A percentile compares a stretch with the other conserved stretches of the same genome.
phyloP scores from a whole-genome alignment of 2,113 vertebrate genomes.

The Trichomycterus rosablanca region DNA sequence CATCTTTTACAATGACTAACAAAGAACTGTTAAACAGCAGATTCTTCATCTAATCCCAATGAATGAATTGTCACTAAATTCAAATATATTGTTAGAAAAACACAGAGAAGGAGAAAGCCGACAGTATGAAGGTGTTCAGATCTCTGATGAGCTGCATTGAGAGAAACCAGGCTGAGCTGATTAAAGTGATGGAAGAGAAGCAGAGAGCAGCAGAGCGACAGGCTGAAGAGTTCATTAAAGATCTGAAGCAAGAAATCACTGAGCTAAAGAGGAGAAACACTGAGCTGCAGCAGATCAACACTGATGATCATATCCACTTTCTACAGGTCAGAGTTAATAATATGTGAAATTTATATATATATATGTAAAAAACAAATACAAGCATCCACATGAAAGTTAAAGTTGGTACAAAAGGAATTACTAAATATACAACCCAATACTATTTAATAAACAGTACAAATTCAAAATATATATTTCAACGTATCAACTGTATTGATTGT shows the following conservation, averaged over 20 bases:
- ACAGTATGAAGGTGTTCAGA: neutral
- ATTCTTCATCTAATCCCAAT: no score
- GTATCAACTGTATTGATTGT: no score
- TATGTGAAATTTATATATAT: no score
- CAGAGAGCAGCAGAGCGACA: neutral
- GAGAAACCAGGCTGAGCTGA: neutral
- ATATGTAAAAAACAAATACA: no score
- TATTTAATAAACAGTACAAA: no score
- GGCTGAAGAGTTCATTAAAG: slow-evolving; percentile 1
- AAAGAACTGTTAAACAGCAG: no score
- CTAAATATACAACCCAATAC: no score
- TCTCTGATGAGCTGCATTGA: neutral
- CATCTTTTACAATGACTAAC: neutral
- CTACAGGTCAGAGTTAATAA: slow-evolving; percentile 10
- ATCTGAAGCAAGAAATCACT: neutral
- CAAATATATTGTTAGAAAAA: neutral
- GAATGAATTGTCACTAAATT: no score
- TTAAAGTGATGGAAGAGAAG: slow-evolving; percentile 2
- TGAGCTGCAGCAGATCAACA: neutral
- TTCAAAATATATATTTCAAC: no score
- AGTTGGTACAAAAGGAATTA: no score
- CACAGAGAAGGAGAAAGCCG: neutral
- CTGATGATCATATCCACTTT: neutral
- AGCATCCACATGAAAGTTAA: no score
- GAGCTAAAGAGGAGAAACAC: neutral